Evolutionary conservation across 2,113 vertebrate genomes (phyloP).

Genomic region (Tachysurus fulvidraco): DNA sequence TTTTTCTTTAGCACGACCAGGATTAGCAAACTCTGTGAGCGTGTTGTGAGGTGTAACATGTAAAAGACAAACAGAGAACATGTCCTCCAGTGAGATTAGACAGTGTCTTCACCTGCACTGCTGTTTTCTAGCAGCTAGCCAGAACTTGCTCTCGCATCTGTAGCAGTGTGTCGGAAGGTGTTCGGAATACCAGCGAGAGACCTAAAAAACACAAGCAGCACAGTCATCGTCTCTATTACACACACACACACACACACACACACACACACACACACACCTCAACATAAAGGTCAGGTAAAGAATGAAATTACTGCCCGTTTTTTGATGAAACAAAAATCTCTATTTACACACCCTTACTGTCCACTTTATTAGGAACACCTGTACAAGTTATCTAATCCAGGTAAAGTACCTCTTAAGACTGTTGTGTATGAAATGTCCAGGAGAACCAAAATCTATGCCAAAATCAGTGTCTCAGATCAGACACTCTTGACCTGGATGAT

Average conservation of each 20-base stretch:
- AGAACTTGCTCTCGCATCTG: constrained; percentile 91
- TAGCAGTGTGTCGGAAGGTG: constrained; percentile 93
- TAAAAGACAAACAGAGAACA: constrained; percentile 11
- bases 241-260: not conserved
- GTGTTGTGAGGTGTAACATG: not conserved
- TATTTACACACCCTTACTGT: no score
- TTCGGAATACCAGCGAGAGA: constrained; percentile 94
- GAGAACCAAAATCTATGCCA: no score
- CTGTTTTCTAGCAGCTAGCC: constrained; percentile 91
- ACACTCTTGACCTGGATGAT: no score
- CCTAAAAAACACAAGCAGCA: constrained; percentile 69
- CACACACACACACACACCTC: not conserved
- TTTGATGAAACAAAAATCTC: not conserved
- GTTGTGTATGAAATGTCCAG: no score
- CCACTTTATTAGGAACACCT: no score
- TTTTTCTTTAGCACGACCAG: not conserved
- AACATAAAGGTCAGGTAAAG: not conserved
- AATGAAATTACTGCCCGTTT: no score
- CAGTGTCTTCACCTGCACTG: constrained; percentile 87
- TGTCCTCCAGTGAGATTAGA: not conserved
- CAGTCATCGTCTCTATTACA: not conserved
- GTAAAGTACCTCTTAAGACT: no score
- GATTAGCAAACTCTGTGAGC: not conserved
- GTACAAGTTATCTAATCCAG: no score
- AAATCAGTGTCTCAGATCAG: no score